phyloP scores from a whole-genome alignment of 2,888 invertebrate species.

The Deroplatys truncata region DNA sequence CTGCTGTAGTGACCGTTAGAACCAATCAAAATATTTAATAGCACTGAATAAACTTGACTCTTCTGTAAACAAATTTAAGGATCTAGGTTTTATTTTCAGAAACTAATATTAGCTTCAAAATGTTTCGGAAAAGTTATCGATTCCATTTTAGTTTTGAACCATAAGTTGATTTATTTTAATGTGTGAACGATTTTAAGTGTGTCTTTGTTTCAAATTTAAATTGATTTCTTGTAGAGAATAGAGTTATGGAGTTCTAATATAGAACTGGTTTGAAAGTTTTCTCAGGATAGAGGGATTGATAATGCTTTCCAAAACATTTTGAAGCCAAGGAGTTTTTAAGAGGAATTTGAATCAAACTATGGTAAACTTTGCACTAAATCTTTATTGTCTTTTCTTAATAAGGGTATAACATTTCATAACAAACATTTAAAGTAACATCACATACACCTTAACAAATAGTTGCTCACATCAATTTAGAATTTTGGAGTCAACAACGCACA shows the following conservation, averaged over 20 bases:
- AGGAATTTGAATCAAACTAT: neutral
- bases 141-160: neutral
- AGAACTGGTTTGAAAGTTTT: neutral
- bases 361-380: neutral
- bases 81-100: neutral
- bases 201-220: neutral
- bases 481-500: constrained; percentile 11
- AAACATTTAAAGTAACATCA: neutral
- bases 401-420: neutral
- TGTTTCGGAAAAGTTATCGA: constrained; percentile 18
- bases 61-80: no score
- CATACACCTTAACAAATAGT: neutral
- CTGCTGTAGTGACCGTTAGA: no score
- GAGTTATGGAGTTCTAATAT: constrained; percentile 7
- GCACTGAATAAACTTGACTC: no score
- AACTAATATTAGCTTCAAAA: constrained; percentile 26
- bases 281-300: neutral
- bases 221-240: neutral
- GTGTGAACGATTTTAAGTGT: no score
- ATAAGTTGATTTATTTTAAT: neutral
- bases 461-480: constrained; percentile 6
- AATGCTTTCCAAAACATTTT: constrained; percentile 26
- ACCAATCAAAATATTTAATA: no score
- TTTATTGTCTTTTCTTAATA: constrained; percentile 13
- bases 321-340: constrained; percentile 10